Percentiles rank a stretch among this genome's conserved stretches.
These are phyloP conservation scores for Heliconius himera DNA, from an alignment of 1,140 invertebrate genomes.

Conservation along the genomic window DNA sequence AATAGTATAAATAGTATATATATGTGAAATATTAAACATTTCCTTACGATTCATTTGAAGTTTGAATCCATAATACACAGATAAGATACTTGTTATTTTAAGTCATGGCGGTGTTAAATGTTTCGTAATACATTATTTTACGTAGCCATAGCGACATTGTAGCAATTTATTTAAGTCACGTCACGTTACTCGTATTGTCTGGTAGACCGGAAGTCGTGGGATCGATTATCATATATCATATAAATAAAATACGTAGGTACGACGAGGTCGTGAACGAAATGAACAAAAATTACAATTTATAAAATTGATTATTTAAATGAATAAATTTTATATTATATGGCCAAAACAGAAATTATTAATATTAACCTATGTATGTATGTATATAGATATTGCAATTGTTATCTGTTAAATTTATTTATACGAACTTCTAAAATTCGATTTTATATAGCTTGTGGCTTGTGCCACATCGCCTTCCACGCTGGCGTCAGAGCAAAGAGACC, in stretches of 20 bases:
- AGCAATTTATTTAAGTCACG: not conserved
- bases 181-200: slow-evolving; percentile 11
- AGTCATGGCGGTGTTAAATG: not conserved
- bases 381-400: not conserved
- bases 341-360: too few species aligned
- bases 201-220: slow-evolving; percentile 13
- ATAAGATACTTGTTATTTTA: not conserved
- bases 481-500: slow-evolving; percentile 40
- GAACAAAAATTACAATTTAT: not conserved
- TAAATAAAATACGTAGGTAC: slow-evolving; percentile 9
- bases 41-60: not conserved
- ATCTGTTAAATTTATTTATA: not conserved
- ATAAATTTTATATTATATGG: not conserved
- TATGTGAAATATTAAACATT: too few species aligned
- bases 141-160: not conserved
- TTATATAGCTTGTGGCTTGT: slow-evolving; percentile 20
- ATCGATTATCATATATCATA: slow-evolving; percentile 11
- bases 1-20: too few species aligned
- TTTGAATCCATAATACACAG: not conserved
- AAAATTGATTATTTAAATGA: not conserved
- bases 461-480: slow-evolving; percentile 21
- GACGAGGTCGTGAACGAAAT: not conserved
- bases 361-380: too few species aligned
- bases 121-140: not conserved
- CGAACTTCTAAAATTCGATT: not conserved